phyloP scores from a whole-genome alignment of 2,797 vertebrate genomes.

The Tarsius wallacei region DNA sequence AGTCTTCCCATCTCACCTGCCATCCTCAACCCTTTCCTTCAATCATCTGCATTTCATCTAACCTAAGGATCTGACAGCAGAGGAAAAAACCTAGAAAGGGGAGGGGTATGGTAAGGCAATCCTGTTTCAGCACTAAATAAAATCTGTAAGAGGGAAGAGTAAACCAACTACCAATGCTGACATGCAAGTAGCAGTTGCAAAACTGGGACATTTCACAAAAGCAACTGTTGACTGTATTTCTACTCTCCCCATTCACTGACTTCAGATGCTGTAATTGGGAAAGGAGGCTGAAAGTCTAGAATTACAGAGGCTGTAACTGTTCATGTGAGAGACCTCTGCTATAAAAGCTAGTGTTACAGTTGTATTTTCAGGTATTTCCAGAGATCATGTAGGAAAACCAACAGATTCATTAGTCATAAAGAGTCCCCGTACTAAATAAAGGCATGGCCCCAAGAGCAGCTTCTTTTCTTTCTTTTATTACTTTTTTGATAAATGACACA shows the following conservation, averaged over 20 bases:
- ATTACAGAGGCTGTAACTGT: not conserved
- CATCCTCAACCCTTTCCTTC: not conserved
- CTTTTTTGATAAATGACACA: slow-evolving; percentile 32
- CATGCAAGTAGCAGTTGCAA: not conserved
- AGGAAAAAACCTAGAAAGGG: not conserved
- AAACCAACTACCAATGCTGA: not conserved
- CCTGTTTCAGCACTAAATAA: slow-evolving; percentile 29
- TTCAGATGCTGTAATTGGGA: not conserved
- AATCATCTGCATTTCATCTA: slow-evolving; percentile 1
- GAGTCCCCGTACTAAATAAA: slow-evolving; percentile 23
- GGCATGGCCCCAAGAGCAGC: not conserved
- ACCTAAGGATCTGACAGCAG: not conserved
- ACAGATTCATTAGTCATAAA: slow-evolving; percentile 36
- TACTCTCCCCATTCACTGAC: not conserved
- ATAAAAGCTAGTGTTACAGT: not conserved
- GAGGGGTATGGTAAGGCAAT: not conserved
- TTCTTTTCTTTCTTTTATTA: not conserved
- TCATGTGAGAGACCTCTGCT: not conserved
- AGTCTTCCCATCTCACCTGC: not conserved
- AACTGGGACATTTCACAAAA: not conserved
- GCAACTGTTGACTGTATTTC: not conserved
- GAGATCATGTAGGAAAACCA: slow-evolving; percentile 30
- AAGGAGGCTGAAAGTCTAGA: not conserved
- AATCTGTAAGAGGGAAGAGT: not conserved
- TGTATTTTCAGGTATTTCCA: slow-evolving; percentile 29